These are phyloP conservation scores for Xenopus petersii DNA, from an alignment of 2,797 vertebrate genomes.

Conservation along the genomic window DNA sequence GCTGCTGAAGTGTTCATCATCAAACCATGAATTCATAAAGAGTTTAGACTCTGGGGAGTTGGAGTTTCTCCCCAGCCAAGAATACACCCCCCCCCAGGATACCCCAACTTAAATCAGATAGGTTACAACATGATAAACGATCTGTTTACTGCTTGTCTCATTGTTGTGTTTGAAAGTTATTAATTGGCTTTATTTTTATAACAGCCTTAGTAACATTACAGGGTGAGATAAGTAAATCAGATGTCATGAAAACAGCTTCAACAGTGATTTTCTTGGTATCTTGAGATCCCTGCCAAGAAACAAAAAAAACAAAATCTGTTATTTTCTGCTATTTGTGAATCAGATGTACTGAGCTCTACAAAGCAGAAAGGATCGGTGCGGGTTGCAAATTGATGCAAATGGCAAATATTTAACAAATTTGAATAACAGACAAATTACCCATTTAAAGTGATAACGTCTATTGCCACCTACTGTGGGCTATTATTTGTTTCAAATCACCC, in stretches of 20 bases:
- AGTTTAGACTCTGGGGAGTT: constrained; percentile 52
- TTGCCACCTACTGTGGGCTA: no score
- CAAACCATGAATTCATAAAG: constrained; percentile 50
- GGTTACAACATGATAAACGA: constrained; percentile 55
- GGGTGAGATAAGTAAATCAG: constrained; percentile 41
- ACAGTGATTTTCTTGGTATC: constrained; percentile 17
- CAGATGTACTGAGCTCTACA: not conserved
- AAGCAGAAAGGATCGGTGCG: not conserved
- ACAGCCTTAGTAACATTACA: constrained; percentile 47
- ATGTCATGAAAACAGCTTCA: constrained; percentile 37
- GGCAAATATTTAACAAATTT: not conserved
- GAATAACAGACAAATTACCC: no score
- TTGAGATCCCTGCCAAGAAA: constrained; percentile 1
- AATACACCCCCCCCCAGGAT: constrained; percentile 44
- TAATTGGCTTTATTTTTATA: constrained; percentile 55
- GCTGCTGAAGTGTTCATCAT: constrained; percentile 52
- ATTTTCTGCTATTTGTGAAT: not conserved
- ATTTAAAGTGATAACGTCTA: no score
- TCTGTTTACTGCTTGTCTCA: constrained; percentile 49
- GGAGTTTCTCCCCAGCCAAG: constrained; percentile 35
- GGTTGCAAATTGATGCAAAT: not conserved
- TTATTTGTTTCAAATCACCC: no score
- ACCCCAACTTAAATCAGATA: constrained; percentile 48
- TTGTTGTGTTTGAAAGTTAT: constrained; percentile 53
- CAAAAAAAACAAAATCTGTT: not conserved